Conservation (phyloP, 2,797 vertebrate species). For the Cirrhinus molitorella region DNA sequence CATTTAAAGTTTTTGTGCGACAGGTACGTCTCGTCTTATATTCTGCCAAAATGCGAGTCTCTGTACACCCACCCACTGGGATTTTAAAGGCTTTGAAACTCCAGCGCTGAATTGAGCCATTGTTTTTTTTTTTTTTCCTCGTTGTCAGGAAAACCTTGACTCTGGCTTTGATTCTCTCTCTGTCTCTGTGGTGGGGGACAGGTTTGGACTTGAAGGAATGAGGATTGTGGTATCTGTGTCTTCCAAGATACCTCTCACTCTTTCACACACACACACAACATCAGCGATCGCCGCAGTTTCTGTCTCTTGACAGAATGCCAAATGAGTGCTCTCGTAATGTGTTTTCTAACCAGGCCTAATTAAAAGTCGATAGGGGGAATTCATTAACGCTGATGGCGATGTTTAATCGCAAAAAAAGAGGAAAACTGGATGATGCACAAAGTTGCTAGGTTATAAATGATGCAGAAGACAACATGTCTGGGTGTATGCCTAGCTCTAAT, state of each 20-base stretch:
- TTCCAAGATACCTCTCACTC: neutral
- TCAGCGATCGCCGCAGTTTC: neutral
- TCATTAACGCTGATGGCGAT: neutral
- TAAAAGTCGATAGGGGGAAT: neutral
- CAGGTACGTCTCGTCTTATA: neutral
- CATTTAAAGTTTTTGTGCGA: neutral
- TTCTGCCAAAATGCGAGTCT: neutral
- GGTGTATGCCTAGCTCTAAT: neutral
- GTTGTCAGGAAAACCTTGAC: slow-evolving; percentile 11
- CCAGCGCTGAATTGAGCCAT: slow-evolving; percentile 76
- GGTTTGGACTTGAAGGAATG: slow-evolving; percentile 65
- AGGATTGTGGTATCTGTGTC: slow-evolving; percentile 40
- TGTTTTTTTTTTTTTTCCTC: slow-evolving; percentile 66
- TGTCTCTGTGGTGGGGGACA: slow-evolving; percentile 53
- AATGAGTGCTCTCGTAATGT: neutral
- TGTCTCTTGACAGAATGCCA: neutral
- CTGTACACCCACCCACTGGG: slow-evolving; percentile 27
- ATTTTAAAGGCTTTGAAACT: slow-evolving; percentile 72
- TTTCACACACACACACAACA: slow-evolving; percentile 25
- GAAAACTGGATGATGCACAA: neutral
- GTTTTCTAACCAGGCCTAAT: slow-evolving; percentile 6
- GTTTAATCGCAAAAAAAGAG: neutral
- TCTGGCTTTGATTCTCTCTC: slow-evolving; percentile 41
- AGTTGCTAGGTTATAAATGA: neutral
- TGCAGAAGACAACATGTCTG: neutral